Percentiles rank a stretch among this genome's conserved stretches.
Evolutionary conservation across 1,140 invertebrate species (phyloP).

Genomic region (Aricia agestis): DNA sequence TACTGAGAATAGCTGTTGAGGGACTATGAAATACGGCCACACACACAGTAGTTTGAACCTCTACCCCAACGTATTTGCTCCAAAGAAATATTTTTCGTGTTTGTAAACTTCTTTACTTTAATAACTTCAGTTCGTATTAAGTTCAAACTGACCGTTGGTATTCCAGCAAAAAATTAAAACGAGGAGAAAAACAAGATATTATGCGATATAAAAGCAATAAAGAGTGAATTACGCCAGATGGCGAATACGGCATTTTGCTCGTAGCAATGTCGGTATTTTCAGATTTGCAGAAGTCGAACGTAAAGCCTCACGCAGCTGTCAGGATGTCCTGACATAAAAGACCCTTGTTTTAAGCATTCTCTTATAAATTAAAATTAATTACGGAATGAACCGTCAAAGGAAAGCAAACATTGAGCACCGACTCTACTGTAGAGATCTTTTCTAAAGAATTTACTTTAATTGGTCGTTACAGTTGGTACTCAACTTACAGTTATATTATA

Average conservation of each 20-base stretch:
- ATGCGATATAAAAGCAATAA: not conserved
- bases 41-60: not conserved
- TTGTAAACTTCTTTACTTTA: too few species aligned
- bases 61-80: not conserved
- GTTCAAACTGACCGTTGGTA: too few species aligned
- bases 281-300: not conserved
- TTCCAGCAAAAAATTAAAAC: too few species aligned
- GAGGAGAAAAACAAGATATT: too few species aligned
- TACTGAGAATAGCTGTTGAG: not conserved
- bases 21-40: not conserved
- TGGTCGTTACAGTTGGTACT: not conserved
- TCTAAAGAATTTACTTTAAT: not conserved
- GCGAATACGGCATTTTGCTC: not conserved
- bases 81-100: not conserved
- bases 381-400: not conserved
- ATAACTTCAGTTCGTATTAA: too few species aligned
- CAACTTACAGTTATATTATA: not conserved
- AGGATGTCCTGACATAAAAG: not conserved
- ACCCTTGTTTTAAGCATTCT: not conserved
- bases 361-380: not conserved
- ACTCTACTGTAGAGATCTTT: not conserved
- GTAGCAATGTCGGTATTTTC: not conserved
- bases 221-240: not conserved
- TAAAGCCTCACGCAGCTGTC: not conserved
- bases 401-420: not conserved